Conservation (phyloP, 2,797 vertebrate genomes). For the Pampus argenteus region DNA sequence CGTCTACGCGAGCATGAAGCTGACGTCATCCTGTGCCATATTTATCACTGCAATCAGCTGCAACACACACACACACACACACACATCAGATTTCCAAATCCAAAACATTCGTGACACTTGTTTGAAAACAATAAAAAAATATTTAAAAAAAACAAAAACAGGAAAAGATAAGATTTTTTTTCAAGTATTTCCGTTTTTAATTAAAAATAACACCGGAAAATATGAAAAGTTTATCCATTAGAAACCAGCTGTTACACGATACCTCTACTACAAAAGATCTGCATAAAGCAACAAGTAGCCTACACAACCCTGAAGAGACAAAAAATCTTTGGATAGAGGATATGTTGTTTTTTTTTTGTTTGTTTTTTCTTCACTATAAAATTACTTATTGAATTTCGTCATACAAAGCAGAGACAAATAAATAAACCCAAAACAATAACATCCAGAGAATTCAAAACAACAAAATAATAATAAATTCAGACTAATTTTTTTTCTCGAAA, state of each 20-base stretch:
- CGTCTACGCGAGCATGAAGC: neutral
- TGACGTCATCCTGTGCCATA: slow-evolving; percentile 34
- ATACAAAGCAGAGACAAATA: slow-evolving; percentile 87
- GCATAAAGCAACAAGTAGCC: slow-evolving; percentile 95
- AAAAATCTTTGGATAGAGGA: slow-evolving; percentile 97
- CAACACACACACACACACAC: no score
- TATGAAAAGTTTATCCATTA: slow-evolving; percentile 94
- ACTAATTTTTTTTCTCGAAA: slow-evolving; percentile 67
- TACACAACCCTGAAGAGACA: slow-evolving; percentile 95
- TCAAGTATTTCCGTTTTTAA: slow-evolving; percentile 89
- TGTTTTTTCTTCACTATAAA: slow-evolving; percentile 85
- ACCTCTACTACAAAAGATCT: slow-evolving; percentile 98
- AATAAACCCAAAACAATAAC: slow-evolving; percentile 38
- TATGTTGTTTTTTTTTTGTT: slow-evolving; percentile 82
- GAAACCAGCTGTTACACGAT: slow-evolving; percentile 91
- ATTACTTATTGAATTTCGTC: slow-evolving; percentile 86
- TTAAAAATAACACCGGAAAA: slow-evolving; percentile 94
- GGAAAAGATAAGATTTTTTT: slow-evolving; percentile 44
- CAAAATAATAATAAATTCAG: slow-evolving; percentile 69
- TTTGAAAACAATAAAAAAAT: no score
- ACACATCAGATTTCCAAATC: neutral
- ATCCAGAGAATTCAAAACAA: slow-evolving; percentile 51
- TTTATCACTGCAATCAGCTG: slow-evolving; percentile 21
- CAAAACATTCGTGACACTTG: neutral
- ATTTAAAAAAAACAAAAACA: slow-evolving; percentile 44